A percentile compares a stretch with the other conserved stretches of the same genome.
Conservation (phyloP, 2,888 invertebrate genomes). For the Piscicola geometra region DNA sequence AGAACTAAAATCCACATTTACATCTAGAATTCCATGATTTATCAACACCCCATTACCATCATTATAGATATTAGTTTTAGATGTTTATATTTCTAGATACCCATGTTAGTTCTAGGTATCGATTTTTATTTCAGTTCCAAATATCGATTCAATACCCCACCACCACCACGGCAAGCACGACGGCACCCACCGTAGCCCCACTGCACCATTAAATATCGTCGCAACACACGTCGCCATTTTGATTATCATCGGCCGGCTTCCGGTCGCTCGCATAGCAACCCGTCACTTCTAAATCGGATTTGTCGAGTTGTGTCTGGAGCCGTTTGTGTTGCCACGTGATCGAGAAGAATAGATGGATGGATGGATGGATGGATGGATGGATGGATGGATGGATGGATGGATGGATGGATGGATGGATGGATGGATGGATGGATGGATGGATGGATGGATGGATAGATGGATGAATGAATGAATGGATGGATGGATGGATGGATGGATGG, state of each 20-base stretch:
- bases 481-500: too few relatives aligned
- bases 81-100: too few relatives aligned
- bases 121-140: too few relatives aligned
- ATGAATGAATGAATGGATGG: not conserved
- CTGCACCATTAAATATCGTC: not conserved
- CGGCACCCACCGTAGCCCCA: too few relatives aligned
- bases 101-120: too few relatives aligned
- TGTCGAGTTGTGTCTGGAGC: constrained; percentile 16
- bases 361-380: not conserved
- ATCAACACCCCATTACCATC: too few relatives aligned
- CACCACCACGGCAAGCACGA: too few relatives aligned
- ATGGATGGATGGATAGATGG: not conserved
- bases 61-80: too few relatives aligned
- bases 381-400: not conserved
- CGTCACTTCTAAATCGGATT: constrained; percentile 16
- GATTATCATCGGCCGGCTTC: constrained; percentile 5
- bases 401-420: not conserved
- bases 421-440: not conserved
- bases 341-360: not conserved
- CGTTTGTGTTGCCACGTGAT: not conserved
- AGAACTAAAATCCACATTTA: too few relatives aligned
- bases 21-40: too few relatives aligned
- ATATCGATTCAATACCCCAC: too few relatives aligned
- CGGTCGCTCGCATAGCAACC: constrained; percentile 8
- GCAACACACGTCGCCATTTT: not conserved